Evolutionary conservation across 2,113 vertebrate species (phyloP), one percentile per base, ranked within the genome.

Genomic region (Myotis davidii): DNA sequence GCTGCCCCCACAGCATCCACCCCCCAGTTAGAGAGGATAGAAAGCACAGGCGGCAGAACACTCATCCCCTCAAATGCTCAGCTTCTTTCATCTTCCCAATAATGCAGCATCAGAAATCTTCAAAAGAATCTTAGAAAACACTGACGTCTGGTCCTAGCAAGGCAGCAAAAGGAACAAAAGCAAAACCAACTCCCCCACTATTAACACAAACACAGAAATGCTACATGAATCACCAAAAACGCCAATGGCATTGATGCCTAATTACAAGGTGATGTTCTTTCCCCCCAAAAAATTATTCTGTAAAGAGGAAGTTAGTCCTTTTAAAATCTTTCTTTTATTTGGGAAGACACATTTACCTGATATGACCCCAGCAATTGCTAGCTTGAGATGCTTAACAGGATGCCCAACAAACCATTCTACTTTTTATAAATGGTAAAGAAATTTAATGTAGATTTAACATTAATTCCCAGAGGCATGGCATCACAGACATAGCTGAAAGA

Each of bases 391-490:
- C 64, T 89, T 42, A 77, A 54, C 5, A 85, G 67, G 32, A 88
- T 5, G 45, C 2, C 59, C 4, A 13, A 73, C 27, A 85, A 92
- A 70, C 10, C 0, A 2, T n/a, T 54, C 17, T 70, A 48, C 25
- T 90, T 90, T 65, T 67, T 90, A 78, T 42, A 79, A 92, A 32
- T 72, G 29, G 13, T 37, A 90, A 83, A 96, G 67, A 89, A 29
- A 90, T 32, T 85, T 65, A 65, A 48, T 3, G 32, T 8, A 79
- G 72, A 79, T 65, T 85, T 65, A 73, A 52, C 56, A 54, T 42
- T 90, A 76, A 88, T 48, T 82, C 59, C 70, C 37, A 73, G 48
- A 86, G 2, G 39, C 34, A 78, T 27, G 6, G 82, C 12, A 39
- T 93, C 61, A 61, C 14, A 61, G n/a, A 93, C 37, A 11, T 27